Evolutionary conservation across 2,888 invertebrate species (phyloP), one percentile per base, ranked within the genome.

Genomic region (Lymantria monacha): DNA sequence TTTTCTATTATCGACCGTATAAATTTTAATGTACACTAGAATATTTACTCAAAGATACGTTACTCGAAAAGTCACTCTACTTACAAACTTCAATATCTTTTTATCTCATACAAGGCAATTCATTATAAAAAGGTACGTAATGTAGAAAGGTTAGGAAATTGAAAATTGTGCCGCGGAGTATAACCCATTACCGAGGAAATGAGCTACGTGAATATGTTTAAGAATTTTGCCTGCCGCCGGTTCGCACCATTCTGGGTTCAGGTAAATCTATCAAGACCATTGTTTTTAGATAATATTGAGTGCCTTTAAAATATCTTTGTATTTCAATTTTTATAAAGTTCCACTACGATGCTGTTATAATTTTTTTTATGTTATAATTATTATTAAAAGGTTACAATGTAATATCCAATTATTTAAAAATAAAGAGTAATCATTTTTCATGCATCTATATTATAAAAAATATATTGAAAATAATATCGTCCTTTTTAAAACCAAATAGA

Each of bases 171-270:
- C 83, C 81, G 76, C 84, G 87, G 86, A 85, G 83, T 87, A 85
- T 85, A 86, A 87, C 84, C 86, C 83, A 88, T 88, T 87, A 87
- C 87, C 79, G 79, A 81, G 88, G 88, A 88, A 88, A 88, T 88
- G 85, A 87, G 88, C 74, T 85, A 87, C 88, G 88, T 85, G 86
- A 83, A 81, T 82, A 82, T 85, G 83, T 81, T 85, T 80, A 79
- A 77, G 78, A 84, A 82, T 84, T 83, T 71, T 55, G 69, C 66
- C n/a, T 64, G 61, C 59, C 44, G 56, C 55, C 55, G 58, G 54
- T 53, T 57, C 52, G 49, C 48, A 44, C 48, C 48, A 42, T 45
- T 30, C 42, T 22, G 55, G 53, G 54, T 52, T 46, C 49, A 14
- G 58, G 53, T 54, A 44, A 64, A 63, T 57, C 44, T 59, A 61